Evolutionary conservation across 2,888 invertebrate genomes (phyloP).

Genomic region (Dioctria linearis): DNA sequence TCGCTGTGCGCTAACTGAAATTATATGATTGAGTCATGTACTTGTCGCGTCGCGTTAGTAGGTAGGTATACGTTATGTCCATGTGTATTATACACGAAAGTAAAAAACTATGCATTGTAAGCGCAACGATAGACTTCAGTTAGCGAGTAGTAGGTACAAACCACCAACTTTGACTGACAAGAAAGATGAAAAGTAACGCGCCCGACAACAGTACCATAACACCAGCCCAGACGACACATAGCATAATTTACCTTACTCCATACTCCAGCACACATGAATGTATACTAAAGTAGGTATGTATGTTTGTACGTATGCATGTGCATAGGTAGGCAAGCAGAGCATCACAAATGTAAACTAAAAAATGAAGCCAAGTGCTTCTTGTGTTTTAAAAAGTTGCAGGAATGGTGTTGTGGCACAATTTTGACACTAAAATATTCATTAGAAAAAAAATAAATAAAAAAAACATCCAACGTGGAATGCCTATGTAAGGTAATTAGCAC

Average conservation of each 20-base stretch:
- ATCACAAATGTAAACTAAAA: background rate
- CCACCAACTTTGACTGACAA: background rate
- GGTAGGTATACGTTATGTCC: background rate
- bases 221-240: too few relatives aligned
- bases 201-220: slow-evolving; percentile 21
- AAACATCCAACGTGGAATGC: slow-evolving; percentile 21
- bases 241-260: too few relatives aligned
- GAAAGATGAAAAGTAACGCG: slow-evolving; percentile 35
- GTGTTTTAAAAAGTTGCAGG: slow-evolving; percentile 2
- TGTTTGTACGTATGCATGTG: too few relatives aligned
- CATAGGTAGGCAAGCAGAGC: background rate
- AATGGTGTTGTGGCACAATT: slow-evolving; percentile 46
- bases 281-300: too few relatives aligned
- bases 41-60: background rate
- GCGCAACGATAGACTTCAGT: slow-evolving; percentile 5
- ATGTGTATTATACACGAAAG: background rate
- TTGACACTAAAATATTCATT: slow-evolving; percentile 44
- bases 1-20: background rate
- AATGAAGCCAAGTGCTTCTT: background rate
- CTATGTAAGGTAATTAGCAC: slow-evolving; percentile 47
- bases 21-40: slow-evolving; percentile 2
- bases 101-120: slow-evolving; percentile 18
- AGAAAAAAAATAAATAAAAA: background rate
- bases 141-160: background rate
- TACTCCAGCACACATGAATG: too few relatives aligned